These are phyloP conservation scores for Mycteria americana DNA, from an alignment of 2,797 vertebrate species.

Conservation along the genomic window DNA sequence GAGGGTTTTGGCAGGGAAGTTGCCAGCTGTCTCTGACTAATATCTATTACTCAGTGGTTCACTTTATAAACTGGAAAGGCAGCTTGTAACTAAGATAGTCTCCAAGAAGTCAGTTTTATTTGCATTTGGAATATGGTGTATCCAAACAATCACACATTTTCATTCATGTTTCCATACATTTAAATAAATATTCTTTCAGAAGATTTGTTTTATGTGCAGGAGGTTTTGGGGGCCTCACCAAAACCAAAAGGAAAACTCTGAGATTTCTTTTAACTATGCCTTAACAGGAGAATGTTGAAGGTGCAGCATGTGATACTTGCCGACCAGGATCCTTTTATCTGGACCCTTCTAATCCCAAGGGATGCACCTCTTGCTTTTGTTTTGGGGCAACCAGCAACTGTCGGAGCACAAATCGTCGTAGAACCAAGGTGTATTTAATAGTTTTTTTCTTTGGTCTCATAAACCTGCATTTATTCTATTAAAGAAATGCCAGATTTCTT, in stretches of 20 bases:
- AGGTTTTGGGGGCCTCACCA: neutral
- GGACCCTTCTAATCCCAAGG: conserved; percentile 81
- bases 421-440: conserved; percentile 82
- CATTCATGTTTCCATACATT: neutral
- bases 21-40: conserved; percentile 34
- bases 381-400: conserved; percentile 85
- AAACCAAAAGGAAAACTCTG: neutral
- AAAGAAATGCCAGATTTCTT: neutral
- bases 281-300: conserved; percentile 86
- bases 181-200: neutral
- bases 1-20: conserved; percentile 13
- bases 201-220: neutral
- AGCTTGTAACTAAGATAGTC: neutral
- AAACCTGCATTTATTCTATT: neutral
- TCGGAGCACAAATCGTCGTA: conserved; percentile 80
- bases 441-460: neutral
- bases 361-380: conserved; percentile 92
- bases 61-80: neutral
- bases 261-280: conserved; percentile 37
- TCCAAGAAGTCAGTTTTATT: neutral
- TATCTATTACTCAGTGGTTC: conserved; percentile 10
- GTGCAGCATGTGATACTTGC: conserved; percentile 83
- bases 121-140: neutral
- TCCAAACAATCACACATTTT: neutral
- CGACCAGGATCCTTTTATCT: conserved; percentile 86